A percentile compares a stretch with the other conserved stretches of the same genome.
These are phyloP conservation scores for Lysandra bellargus DNA, from an alignment of 2,888 invertebrate species.

Conservation along the genomic window DNA sequence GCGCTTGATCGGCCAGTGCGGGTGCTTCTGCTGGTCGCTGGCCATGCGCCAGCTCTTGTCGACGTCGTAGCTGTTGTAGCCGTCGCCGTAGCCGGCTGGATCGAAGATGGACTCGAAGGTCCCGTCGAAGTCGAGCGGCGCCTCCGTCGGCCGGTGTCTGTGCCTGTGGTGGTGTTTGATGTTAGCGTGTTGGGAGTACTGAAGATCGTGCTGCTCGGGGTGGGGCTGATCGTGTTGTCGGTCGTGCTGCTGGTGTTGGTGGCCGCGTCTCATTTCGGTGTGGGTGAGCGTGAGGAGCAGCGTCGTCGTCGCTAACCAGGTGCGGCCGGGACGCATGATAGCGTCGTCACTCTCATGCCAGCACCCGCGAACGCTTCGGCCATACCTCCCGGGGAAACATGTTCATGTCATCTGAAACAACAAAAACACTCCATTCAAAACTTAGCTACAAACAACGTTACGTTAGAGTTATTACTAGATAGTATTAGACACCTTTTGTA, in stretches of 20 bases:
- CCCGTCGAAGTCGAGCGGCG: conserved; percentile 46
- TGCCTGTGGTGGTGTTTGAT: conserved; percentile 62
- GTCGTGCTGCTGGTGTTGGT: conserved; percentile 36
- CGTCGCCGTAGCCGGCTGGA: conserved; percentile 50
- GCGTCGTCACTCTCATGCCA: conserved; percentile 61
- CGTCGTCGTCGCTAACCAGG: conserved; percentile 64
- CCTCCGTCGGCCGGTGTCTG: conserved; percentile 58
- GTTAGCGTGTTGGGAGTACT: conserved; percentile 35
- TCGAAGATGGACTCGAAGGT: conserved; percentile 45
- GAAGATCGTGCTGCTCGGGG: conserved; percentile 31
- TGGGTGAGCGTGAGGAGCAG: conserved; percentile 56
- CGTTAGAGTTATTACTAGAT: not conserved
- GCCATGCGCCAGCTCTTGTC: conserved; percentile 51
- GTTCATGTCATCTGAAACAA: conserved; percentile 69
- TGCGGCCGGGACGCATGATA: conserved; percentile 63
- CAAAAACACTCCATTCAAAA: not conserved
- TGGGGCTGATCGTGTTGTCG: conserved; percentile 36
- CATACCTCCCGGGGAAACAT: conserved; percentile 52
- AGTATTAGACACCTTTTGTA: no score
- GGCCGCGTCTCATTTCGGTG: conserved; percentile 60
- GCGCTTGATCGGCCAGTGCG: conserved; percentile 86
- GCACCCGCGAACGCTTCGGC: conserved; percentile 51
- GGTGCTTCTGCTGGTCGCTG: conserved; percentile 58
- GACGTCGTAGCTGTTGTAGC: conserved; percentile 46
- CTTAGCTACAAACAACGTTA: not conserved